Evolutionary conservation across 2,888 invertebrate species (phyloP).

Genomic region (Torymus tubicola): DNA sequence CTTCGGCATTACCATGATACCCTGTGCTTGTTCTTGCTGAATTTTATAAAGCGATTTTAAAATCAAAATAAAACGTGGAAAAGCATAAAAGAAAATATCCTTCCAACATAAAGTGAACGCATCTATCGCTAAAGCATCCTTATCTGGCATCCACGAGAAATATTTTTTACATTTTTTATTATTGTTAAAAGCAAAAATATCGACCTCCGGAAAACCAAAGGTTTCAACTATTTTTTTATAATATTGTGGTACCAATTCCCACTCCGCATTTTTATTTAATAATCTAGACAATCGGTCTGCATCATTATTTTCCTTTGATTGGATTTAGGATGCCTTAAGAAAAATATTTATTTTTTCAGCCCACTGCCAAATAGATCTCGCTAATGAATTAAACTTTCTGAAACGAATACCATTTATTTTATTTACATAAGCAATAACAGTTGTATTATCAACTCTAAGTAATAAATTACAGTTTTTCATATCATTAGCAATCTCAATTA

Average conservation of each 20-base stretch:
- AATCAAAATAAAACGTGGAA: conserved; percentile 64
- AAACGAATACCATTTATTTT: conserved; percentile 46
- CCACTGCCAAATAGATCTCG: conserved; percentile 53
- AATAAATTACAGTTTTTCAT: conserved; percentile 19
- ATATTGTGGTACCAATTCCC: conserved; percentile 39
- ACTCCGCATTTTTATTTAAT: conserved; percentile 37
- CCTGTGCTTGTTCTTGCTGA: conserved; percentile 63
- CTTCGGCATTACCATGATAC: conserved; percentile 62
- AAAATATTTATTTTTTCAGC: conserved; percentile 35
- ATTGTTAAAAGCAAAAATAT: conserved; percentile 61
- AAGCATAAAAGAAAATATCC: conserved; percentile 61
- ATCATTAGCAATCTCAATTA: too few species aligned
- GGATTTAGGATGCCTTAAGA: conserved; percentile 45
- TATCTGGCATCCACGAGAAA: conserved; percentile 62
- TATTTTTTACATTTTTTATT: conserved; percentile 63
- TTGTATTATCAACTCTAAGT: conserved; percentile 52
- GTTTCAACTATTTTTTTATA: conserved; percentile 8
- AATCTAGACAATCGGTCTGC: neutral
- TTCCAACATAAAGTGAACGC: conserved; percentile 60
- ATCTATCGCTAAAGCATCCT: neutral
- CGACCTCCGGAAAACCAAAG: conserved; percentile 58
- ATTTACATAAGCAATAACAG: conserved; percentile 51
- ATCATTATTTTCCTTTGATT: conserved; percentile 31
- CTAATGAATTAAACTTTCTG: conserved; percentile 18
- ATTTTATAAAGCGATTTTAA: conserved; percentile 62